Percentiles rank a stretch among this genome's conserved stretches.
Evolutionary conservation across 2,113 vertebrate species (phyloP).

Genomic region (Gambusia holbrooki): DNA sequence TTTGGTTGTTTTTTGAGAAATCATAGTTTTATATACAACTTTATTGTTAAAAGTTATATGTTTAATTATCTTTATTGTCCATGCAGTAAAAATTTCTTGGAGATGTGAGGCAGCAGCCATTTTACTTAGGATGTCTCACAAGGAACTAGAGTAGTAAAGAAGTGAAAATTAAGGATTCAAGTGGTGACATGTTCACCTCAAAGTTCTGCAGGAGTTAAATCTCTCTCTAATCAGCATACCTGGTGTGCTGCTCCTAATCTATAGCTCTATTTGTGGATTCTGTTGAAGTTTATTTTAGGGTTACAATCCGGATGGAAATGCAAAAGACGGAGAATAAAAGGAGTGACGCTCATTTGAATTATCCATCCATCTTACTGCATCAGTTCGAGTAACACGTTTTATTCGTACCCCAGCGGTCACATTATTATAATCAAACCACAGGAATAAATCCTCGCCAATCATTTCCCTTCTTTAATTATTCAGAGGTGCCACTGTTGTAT

Average conservation of each 20-base stretch:
- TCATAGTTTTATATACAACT: too few species aligned
- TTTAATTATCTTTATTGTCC: not conserved
- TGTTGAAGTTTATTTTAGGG: slow-evolving; percentile 70
- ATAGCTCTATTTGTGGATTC: slow-evolving; percentile 64
- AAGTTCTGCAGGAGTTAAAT: slow-evolving; percentile 71
- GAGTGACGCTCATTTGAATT: slow-evolving; percentile 22
- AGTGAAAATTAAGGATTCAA: slow-evolving; percentile 53
- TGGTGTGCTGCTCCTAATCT: slow-evolving; percentile 69
- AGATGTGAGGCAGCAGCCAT: slow-evolving; percentile 10
- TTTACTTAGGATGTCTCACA: slow-evolving; percentile 14
- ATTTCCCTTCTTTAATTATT: not conserved
- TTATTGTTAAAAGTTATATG: too few species aligned
- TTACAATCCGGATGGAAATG: slow-evolving; percentile 49
- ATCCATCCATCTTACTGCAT: not conserved
- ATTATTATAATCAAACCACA: not conserved
- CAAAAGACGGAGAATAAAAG: slow-evolving; percentile 16
- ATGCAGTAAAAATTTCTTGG: not conserved
- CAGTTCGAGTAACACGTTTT: too few species aligned
- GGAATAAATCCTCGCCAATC: not conserved
- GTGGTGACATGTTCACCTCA: slow-evolving; percentile 69
- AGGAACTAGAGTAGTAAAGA: slow-evolving; percentile 8
- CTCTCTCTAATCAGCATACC: slow-evolving; percentile 53
- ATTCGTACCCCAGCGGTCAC: not conserved
- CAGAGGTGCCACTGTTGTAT: not conserved
- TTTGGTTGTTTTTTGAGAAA: not conserved